Base-by-base conservation (phyloP, 2,113 vertebrate species). In the Natator depressus region DNA sequence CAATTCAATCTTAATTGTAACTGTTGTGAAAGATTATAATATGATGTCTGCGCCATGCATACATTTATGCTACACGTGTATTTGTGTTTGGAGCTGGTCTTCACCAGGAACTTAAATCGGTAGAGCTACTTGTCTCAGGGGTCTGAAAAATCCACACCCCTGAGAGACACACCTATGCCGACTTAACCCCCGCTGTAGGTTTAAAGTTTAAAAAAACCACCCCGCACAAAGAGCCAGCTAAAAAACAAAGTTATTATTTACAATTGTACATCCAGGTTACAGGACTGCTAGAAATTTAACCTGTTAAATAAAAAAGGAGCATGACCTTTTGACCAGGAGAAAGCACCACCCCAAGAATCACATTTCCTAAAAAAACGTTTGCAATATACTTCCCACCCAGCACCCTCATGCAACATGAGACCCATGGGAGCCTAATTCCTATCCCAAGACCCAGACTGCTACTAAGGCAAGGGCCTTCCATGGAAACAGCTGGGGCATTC, bases 231-330 rank as follows among this genome's bases (percentile, higher is more conserved):
- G 25, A 57, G 9, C 6, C 0, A 0, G 17, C 59, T 96, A 13
- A 54, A 96, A 97, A 95, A 25, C 3, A 3, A 12, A 54, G 8
- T 13, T 88, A 19, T 93, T 96, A 94, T 96, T 95, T 92, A 94
- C 95, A 96, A n/a, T 50, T 11, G 47, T 54, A 42, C 49, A 81
- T 25, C 14, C 1, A 8, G 24, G 7, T 3, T 42, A 22, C 91
- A 53, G 80, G 17, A 31, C 35, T 6, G 29, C 79, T 47, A 31
- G 20, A 49, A 85, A 93, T 0, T 0, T 1, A 35, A 53, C 47
- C 69, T 46, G 2, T 59, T 2, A 76, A 76, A 27, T 27, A 27
- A 47, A 78, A 47, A 47, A 47, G 42, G 24, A 47, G 42, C 24
- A 12, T 24, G 42, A 16, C 42, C 72, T 27, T 47, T 11, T 27